Conservation (phyloP, 2,113 vertebrate genomes). For the Serinus canaria region DNA sequence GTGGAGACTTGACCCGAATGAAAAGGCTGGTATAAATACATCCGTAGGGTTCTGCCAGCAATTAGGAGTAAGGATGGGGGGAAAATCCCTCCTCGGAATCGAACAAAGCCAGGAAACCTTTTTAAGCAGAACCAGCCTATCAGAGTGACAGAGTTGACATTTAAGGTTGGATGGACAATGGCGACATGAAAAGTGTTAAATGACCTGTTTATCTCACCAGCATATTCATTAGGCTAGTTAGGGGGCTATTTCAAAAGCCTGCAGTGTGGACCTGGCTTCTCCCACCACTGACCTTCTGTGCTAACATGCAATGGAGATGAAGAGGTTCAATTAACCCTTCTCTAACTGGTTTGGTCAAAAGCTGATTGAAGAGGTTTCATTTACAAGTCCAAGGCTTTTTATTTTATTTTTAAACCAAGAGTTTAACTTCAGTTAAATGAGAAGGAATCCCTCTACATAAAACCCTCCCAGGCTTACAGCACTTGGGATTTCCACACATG, state of each 20-base stretch:
- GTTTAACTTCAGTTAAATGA: not conserved
- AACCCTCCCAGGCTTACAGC: not conserved
- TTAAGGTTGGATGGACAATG: constrained; percentile 57
- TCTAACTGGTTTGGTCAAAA: not conserved
- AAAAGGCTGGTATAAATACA: constrained; percentile 49
- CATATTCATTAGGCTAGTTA: constrained; percentile 55
- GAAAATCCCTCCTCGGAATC: constrained; percentile 30
- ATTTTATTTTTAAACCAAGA: not conserved
- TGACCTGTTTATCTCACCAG: constrained; percentile 52
- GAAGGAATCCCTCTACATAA: not conserved
- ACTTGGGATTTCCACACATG: not conserved
- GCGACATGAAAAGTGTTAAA: constrained; percentile 38
- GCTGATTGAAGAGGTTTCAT: not conserved
- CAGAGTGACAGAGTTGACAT: constrained; percentile 45
- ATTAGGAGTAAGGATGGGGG: constrained; percentile 16
- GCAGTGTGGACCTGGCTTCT: constrained; percentile 15
- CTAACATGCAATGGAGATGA: constrained; percentile 16
- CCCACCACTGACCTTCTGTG: constrained; percentile 25
- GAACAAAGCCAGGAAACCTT: constrained; percentile 60
- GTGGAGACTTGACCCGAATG: constrained; percentile 16
- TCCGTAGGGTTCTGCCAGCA: constrained; percentile 41
- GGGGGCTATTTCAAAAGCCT: constrained; percentile 44
- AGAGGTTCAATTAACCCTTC: constrained; percentile 45
- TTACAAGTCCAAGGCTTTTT: not conserved
- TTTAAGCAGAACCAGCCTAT: constrained; percentile 49